These are phyloP conservation scores for Hydractinia symbiolongicarpus DNA, from an alignment of 30 jellyfish, hydroid and myxozoan species.

Conservation along the genomic window DNA sequence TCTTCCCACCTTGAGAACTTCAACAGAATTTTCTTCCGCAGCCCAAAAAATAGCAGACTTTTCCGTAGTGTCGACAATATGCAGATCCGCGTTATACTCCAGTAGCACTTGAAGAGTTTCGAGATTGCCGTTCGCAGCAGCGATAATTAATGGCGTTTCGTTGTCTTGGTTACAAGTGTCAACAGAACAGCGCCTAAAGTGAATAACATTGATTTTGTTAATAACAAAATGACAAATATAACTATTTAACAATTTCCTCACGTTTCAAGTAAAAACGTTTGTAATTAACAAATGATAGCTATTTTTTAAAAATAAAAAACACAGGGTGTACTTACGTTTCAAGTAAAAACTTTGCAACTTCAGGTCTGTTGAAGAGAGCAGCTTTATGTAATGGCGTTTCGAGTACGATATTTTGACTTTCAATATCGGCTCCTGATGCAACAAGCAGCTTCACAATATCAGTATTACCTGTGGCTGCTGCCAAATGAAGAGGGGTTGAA, in stretches of 20 bases:
- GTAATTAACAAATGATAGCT: too few relatives aligned
- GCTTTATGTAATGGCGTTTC: slow-evolving; percentile 68
- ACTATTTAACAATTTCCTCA: not conserved
- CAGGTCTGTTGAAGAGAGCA: slow-evolving; percentile 43
- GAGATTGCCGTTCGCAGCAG: slow-evolving; percentile 40
- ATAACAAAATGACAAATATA: not conserved
- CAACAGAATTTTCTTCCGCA: slow-evolving; percentile 51
- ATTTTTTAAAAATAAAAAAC: not conserved
- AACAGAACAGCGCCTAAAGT: slow-evolving; percentile 46
- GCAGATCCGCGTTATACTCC: slow-evolving; percentile 22
- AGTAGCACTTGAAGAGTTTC: slow-evolving; percentile 36
- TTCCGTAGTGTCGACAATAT: slow-evolving; percentile 41
- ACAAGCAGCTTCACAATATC: slow-evolving; percentile 47
- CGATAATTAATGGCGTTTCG: slow-evolving; percentile 54
- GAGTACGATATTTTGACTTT: slow-evolving; percentile 31
- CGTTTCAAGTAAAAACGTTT: not conserved
- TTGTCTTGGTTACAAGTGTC: slow-evolving; percentile 42
- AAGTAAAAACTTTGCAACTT: slow-evolving; percentile 38
- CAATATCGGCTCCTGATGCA: slow-evolving; percentile 28
- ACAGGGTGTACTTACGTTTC: slow-evolving; percentile 21
- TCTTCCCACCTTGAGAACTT: slow-evolving; percentile 32
- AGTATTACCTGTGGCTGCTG: slow-evolving; percentile 46
- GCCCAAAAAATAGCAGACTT: slow-evolving; percentile 60
- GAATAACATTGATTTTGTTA: not conserved
- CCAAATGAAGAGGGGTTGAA: slow-evolving; percentile 54